phyloP scores from a whole-genome alignment of 1,140 invertebrate genomes.

The Eumeta japonica region DNA sequence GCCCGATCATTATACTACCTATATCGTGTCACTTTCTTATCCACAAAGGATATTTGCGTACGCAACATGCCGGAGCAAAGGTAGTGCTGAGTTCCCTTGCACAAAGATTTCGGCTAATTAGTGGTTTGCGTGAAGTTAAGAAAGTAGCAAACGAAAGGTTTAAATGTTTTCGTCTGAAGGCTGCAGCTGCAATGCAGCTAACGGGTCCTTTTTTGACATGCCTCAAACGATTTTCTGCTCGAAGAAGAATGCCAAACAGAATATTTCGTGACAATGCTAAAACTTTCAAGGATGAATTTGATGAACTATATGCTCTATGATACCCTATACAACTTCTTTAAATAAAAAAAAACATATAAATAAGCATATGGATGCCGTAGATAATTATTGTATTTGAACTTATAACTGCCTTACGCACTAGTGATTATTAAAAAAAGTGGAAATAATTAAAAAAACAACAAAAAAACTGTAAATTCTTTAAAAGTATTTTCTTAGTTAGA shows the following conservation, averaged over 20 bases:
- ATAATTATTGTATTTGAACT: no score
- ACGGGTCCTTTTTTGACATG: constrained; percentile 31
- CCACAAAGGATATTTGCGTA: constrained; percentile 5
- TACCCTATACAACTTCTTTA: no score
- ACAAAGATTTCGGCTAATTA: constrained; percentile 20
- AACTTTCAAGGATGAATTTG: constrained; percentile 17
- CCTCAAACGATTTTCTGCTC: constrained; percentile 21
- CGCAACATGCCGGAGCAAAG: constrained; percentile 10
- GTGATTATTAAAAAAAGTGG: no score
- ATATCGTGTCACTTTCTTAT: no score
- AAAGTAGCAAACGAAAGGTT: constrained; percentile 14
- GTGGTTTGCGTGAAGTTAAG: constrained; percentile 14
- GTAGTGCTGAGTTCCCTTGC: constrained; percentile 7
- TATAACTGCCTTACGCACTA: no score
- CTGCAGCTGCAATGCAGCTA: constrained; percentile 12
- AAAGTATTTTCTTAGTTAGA: no score
- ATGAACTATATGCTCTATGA: constrained; percentile 9
- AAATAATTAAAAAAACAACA: no score
- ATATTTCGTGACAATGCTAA: constrained; percentile 15
- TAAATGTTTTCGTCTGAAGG: constrained; percentile 12
- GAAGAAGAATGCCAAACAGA: constrained; percentile 6
- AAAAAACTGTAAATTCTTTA: no score
- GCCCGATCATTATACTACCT: no score
- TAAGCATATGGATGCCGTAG: no score
- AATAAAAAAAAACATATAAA: no score